Base-by-base conservation (phyloP, 2,888 invertebrate genomes). In the Catocala nupta region DNA sequence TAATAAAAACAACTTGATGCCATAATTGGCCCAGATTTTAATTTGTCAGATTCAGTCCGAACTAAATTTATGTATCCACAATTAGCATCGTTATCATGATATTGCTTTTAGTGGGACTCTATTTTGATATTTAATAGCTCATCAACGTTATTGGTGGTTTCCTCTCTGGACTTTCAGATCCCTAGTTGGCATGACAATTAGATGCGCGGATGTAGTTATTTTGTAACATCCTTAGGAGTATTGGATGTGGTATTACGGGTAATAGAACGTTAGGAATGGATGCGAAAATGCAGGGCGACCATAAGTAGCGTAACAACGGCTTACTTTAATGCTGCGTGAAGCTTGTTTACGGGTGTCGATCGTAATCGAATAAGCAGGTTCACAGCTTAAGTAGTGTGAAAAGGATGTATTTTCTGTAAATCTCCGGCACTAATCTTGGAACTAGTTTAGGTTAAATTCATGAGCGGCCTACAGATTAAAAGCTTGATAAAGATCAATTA, bases 141-240 rank as follows among this genome's bases (percentile, higher is more conserved):
- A 73, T 70, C 60, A 55, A 65, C 50, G 66, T 74, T 74, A 77
- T 77, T 77, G 42, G 63, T 58, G 43, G 65, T 67, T 80, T 77
- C 77, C 77, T 71, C 70, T 68, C 55, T 61, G 53, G 52, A 12
- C 52, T 59, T 66, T 70, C 67, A 70, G 69, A 65, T 64, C 69
- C 70, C 71, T 77, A 70, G 73, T 78, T 70, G 73, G 70, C 62
- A 59, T 70, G 75, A 85, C 87, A 90, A 90, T 90, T 90, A 89
- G 81, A 82, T 71, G 71, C 66, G 70, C 88, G 91, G 90, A 90
- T 87, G 89, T 82, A 77, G 83, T 86, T 83, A 91, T 91, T 89
- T 87, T 79, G 80, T 78, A 73, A 83, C 87, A 87, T 91, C 91
- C 91, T 88, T 81, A 73, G 68, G 68, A 73, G 75, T 70, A 63